Percentiles rank a stretch among this genome's conserved stretches.
Evolutionary conservation across 2,797 vertebrate genomes (phyloP).

Genomic region (Megalops cyprinoides): DNA sequence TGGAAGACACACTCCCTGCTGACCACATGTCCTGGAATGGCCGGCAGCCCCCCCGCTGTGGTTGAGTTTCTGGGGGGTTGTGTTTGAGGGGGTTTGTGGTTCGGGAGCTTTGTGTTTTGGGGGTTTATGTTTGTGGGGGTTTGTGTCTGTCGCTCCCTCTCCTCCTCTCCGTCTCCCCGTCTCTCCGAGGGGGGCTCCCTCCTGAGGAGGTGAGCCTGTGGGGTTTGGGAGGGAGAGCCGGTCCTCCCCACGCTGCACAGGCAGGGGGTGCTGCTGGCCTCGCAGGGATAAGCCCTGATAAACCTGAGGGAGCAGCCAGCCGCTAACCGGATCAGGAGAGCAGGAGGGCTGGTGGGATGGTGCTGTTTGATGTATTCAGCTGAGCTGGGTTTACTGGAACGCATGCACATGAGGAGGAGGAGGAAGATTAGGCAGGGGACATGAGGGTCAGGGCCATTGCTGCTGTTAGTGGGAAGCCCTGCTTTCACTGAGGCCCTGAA

Average conservation of each 20-base stretch:
- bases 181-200: neutral
- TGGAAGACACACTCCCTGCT: too few relatives aligned
- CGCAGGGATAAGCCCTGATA: slow-evolving; percentile 12
- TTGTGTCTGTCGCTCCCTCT: slow-evolving; percentile 20
- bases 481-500: neutral
- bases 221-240: slow-evolving; percentile 37
- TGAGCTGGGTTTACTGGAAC: slow-evolving; percentile 25
- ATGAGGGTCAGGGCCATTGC: slow-evolving; percentile 8
- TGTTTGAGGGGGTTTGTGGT: too few relatives aligned
- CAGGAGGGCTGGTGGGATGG: slow-evolving; percentile 16
- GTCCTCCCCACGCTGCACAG: slow-evolving; percentile 16
- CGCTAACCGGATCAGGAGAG: slow-evolving; percentile 9
- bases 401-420: neutral
- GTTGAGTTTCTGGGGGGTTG: too few relatives aligned
- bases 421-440: neutral
- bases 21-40: too few relatives aligned
- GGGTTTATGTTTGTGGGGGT: too few relatives aligned
- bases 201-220: slow-evolving; percentile 16
- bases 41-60: too few relatives aligned
- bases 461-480: neutral
- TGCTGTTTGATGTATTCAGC: slow-evolving; percentile 23
- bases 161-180: neutral
- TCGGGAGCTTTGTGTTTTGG: too few relatives aligned
- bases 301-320: neutral
- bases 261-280: neutral